Evolutionary conservation across 2,113 vertebrate genomes (phyloP), one percentile per base, ranked within the genome.

Genomic region (Periophthalmodon schlosseri): DNA sequence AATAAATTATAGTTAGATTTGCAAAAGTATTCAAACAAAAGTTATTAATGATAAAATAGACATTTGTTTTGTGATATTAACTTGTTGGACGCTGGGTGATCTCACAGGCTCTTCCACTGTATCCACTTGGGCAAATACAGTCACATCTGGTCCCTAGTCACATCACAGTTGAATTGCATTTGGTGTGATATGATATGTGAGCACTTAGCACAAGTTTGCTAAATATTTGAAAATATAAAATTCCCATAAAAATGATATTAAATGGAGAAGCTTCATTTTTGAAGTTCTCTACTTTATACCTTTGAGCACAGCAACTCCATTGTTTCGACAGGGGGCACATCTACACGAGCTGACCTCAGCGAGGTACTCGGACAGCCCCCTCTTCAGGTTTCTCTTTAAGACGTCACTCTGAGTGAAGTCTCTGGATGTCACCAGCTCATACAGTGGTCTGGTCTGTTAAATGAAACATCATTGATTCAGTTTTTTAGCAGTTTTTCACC

Each of bases 91-190:
- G 91, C 0, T 69, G 0, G 18, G 93, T 94, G 80, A 92, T 81
- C 88, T 99, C 95, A 75, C 97, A 99, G 89, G 94, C 95, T 0
- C 28, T 2, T 49, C 97, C 97, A 0, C 71, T 77, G 86, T 87
- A 92, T 52, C 97, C 96, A 0, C 71, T 11, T 14, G 97, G 96
- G 89, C 97, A 99, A 54, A 97, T 21, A 73, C 97, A 99, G 12
- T 95, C 91, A 86, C 97, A 98, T 74, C 78, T 84, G 0, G 91
- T 90, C 71, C 93, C 97, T 99, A 28, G 86, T 24, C 84, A 77
- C 6, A 78, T 66, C 18, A 18, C 4, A 65, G 4, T 34, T 36
- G 10, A 24, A 66, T 68, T 23, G 11, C 20, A 65, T 47, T 11
- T 16, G 18, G 39, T 4, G 13, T 14, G 12, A 28, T n/a, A 56